phyloP scores from a whole-genome alignment of 1,140 invertebrate species.

The Musca vetustissima region DNA sequence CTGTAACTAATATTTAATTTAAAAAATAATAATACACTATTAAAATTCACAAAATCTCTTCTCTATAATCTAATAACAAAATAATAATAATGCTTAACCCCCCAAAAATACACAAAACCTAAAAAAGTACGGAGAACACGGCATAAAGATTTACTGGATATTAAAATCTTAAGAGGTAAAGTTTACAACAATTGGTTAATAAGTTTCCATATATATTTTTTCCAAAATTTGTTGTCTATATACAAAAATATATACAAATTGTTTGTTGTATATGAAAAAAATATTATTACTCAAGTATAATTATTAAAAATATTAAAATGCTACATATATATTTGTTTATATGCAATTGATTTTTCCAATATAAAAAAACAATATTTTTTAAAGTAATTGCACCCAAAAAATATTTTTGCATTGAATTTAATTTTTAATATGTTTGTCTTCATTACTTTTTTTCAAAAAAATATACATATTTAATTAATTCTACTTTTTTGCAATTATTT shows the following conservation, averaged over 20 bases:
- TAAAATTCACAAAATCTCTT: background rate
- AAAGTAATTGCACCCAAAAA: too few relatives aligned
- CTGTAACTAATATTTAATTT: constrained; percentile 16
- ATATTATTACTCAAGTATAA: too few relatives aligned
- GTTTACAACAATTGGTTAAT: background rate
- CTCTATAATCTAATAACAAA: constrained; percentile 3
- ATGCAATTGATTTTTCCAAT: too few relatives aligned
- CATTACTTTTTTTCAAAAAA: too few relatives aligned
- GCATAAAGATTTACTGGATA: constrained; percentile 56
- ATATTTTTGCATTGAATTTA: too few relatives aligned
- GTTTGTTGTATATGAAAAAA: background rate
- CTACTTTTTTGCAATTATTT: too few relatives aligned
- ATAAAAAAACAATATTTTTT: too few relatives aligned
- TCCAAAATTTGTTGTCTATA: background rate
- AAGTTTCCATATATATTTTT: background rate
- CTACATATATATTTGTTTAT: too few relatives aligned
- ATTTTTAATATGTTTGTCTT: too few relatives aligned
- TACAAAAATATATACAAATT: background rate
- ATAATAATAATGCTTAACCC: constrained; percentile 17
- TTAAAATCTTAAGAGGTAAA: constrained; percentile 56
- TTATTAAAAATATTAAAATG: too few relatives aligned
- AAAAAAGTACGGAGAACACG: constrained; percentile 55
- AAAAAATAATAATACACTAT: background rate
- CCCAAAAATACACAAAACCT: too few relatives aligned
- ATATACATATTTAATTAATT: too few relatives aligned